Conservation (phyloP, 2,797 vertebrate species). For the Sebastes cheni region DNA sequence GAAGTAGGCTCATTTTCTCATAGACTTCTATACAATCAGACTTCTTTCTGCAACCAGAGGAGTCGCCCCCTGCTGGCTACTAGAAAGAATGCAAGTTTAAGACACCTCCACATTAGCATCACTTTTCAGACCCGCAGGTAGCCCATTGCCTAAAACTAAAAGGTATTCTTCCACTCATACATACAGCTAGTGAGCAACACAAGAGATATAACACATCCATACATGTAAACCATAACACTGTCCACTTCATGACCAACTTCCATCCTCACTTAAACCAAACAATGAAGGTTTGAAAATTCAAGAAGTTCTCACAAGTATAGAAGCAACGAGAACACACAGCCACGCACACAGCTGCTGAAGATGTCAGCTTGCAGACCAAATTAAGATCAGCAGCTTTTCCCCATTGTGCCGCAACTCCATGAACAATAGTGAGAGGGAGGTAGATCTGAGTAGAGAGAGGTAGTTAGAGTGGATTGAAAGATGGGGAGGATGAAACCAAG, state of each 20-base stretch:
- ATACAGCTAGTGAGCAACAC: not conserved
- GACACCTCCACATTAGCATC: not conserved
- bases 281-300: not conserved
- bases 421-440: conserved; percentile 42
- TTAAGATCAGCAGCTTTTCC: conserved; percentile 53
- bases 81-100: not conserved
- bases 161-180: not conserved
- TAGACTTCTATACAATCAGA: no score
- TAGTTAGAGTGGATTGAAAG: conserved; percentile 1
- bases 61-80: not conserved
- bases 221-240: not conserved
- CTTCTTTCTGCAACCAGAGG: no score
- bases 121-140: not conserved
- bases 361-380: conserved; percentile 49
- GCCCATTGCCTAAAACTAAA: not conserved
- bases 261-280: not conserved
- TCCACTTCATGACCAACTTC: not conserved
- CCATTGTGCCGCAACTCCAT: conserved; percentile 41
- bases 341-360: not conserved
- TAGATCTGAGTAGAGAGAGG: conserved; percentile 1
- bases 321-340: not conserved
- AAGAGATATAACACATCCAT: not conserved
- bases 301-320: not conserved
- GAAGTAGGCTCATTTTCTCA: no score
- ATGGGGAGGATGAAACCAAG: not conserved